phyloP scores from a whole-genome alignment of 2,888 invertebrate genomes.

The Hesperia comma region DNA sequence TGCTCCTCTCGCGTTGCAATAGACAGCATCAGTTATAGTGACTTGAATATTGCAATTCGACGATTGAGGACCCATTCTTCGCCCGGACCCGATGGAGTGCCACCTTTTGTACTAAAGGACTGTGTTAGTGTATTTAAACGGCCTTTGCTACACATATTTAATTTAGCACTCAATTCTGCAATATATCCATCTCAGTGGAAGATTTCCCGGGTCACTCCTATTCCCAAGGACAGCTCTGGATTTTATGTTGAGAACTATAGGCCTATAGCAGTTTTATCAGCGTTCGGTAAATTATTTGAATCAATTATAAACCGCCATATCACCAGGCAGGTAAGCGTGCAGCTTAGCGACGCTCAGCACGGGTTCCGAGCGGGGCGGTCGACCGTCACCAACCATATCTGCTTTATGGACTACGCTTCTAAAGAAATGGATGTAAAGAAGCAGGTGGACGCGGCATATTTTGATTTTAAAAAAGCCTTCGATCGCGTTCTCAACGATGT shows the following conservation, averaged over 20 bases:
- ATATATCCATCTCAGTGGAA: not conserved
- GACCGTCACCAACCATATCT: too few species aligned
- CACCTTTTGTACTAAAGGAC: slow-evolving; percentile 1
- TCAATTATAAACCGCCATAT: too few species aligned
- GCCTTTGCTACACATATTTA: not conserved
- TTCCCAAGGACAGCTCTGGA: not conserved
- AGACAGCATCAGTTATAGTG: not conserved
- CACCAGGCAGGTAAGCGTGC: too few species aligned
- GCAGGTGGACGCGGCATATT: too few species aligned
- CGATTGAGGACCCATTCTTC: not conserved
- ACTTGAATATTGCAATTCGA: not conserved
- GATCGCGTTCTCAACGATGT: too few species aligned
- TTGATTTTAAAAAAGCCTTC: too few species aligned
- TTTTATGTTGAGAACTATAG: not conserved
- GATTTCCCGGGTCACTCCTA: not conserved
- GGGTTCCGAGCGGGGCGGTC: too few species aligned
- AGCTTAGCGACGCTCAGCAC: too few species aligned
- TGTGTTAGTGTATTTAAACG: not conserved
- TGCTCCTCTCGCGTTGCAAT: slow-evolving; percentile 4
- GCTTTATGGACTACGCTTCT: too few species aligned
- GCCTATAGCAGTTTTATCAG: not conserved
- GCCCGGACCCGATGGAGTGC: not conserved
- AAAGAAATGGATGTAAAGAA: too few species aligned
- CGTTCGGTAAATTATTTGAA: not conserved
- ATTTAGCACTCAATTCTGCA: not conserved